These are phyloP conservation scores for Phymanthus crucifer DNA, from an alignment of 92 coral and sea anemone genomes.

Conservation along the genomic window DNA sequence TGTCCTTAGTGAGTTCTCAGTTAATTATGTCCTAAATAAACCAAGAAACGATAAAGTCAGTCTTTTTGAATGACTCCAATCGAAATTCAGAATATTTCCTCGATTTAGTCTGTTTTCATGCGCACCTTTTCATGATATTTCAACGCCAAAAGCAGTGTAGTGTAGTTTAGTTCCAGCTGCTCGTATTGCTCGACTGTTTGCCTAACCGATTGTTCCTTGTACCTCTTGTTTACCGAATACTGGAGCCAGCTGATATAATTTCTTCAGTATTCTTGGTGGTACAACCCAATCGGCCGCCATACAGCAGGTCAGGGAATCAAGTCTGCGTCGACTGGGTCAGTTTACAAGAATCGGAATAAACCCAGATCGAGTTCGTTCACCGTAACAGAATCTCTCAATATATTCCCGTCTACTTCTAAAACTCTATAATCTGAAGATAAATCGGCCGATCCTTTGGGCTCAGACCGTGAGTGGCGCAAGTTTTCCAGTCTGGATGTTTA, in stretches of 20 bases:
- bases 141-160: constrained; percentile 1
- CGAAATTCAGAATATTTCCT: constrained; percentile 5
- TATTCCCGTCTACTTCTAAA: background rate
- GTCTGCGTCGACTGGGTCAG: constrained; percentile 11
- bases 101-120: background rate
- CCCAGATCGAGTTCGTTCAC: constrained; percentile 20
- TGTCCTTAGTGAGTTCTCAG: background rate
- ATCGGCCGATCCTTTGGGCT: background rate
- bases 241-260: background rate
- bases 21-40: constrained; percentile 8
- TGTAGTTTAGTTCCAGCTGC: constrained; percentile 15
- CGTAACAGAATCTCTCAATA: constrained; percentile 15
- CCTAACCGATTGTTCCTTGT: constrained; percentile 9
- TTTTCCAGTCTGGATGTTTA: background rate
- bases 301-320: constrained; percentile 5
- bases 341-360: background rate
- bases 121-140: constrained; percentile 17
- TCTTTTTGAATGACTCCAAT: background rate
- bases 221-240: constrained; percentile 7
- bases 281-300: background rate
- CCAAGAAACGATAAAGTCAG: background rate
- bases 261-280: background rate
- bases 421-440: background rate
- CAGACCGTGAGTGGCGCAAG: background rate
- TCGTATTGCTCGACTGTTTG: constrained; percentile 9